phyloP scores from a whole-genome alignment of 2,888 invertebrate species.

The Trilocha varians region DNA sequence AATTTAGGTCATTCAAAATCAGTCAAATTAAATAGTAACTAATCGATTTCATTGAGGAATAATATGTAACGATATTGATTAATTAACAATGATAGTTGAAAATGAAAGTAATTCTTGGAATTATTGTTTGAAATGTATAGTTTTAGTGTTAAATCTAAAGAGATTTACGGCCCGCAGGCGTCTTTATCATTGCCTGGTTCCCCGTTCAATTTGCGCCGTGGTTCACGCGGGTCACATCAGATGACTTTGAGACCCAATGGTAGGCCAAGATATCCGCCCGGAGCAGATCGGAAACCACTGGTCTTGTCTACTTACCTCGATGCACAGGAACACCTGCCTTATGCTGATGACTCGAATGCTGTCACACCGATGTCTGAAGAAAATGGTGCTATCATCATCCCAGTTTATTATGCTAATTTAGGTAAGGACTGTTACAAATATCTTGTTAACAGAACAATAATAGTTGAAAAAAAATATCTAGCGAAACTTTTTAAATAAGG shows the following conservation, averaged over 20 bases:
- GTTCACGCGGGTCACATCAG: constrained; percentile 93
- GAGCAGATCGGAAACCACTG: constrained; percentile 92
- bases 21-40: constrained; percentile 24
- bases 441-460: too few relatives aligned
- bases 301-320: constrained; percentile 95
- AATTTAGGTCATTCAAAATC: constrained; percentile 12
- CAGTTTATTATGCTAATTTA: constrained; percentile 90
- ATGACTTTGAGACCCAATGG: constrained; percentile 89
- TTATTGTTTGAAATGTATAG: neutral
- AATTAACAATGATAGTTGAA: neutral
- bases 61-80: constrained; percentile 18
- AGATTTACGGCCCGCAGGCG: constrained; percentile 76
- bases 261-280: constrained; percentile 84
- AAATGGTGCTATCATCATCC: constrained; percentile 95
- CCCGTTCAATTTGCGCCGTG: constrained; percentile 93
- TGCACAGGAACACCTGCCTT: constrained; percentile 95
- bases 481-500: too few relatives aligned
- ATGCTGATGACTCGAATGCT: constrained; percentile 97
- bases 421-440: constrained; percentile 63
- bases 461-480: too few relatives aligned
- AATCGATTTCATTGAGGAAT: constrained; percentile 67
- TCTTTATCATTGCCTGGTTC: constrained; percentile 97
- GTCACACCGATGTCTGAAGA: constrained; percentile 99
- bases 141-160: neutral
- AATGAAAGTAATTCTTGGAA: neutral